These are phyloP conservation scores for Lindbergichthys nudifrons DNA, from an alignment of 2,797 vertebrate genomes.

Conservation along the genomic window DNA sequence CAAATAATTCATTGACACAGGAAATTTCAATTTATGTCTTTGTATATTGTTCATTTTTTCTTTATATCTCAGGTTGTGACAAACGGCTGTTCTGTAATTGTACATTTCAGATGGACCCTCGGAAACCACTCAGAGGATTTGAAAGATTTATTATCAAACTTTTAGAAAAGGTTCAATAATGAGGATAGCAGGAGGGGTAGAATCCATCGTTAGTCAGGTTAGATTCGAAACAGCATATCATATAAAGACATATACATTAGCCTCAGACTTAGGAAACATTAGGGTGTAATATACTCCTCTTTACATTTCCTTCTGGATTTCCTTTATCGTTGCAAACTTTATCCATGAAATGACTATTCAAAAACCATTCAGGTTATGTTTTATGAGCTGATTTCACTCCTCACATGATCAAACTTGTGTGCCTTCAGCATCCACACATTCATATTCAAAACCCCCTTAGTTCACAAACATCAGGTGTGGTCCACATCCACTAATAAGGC, in stretches of 20 bases:
- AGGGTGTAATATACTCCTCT: not conserved
- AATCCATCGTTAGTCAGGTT: constrained; percentile 18
- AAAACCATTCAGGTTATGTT: not conserved
- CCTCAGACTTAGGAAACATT: no score
- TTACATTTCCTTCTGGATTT: not conserved
- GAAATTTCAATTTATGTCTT: constrained; percentile 71
- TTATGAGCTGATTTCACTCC: not conserved
- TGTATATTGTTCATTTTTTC: constrained; percentile 47
- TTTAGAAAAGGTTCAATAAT: constrained; percentile 27
- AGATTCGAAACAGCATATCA: constrained; percentile 40
- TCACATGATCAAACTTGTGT: constrained; percentile 9
- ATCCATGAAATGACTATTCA: not conserved
- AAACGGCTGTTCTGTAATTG: constrained; percentile 34
- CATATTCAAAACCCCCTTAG: constrained; percentile 25
- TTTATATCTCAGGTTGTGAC: constrained; percentile 48
- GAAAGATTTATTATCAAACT: constrained; percentile 61
- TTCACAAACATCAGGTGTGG: constrained; percentile 34
- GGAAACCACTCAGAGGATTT: constrained; percentile 58
- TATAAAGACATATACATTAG: not conserved
- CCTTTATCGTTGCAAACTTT: not conserved
- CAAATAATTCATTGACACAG: constrained; percentile 74
- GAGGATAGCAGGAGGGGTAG: not conserved
- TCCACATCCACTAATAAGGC: constrained; percentile 54
- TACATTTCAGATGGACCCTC: constrained; percentile 8
- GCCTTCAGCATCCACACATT: constrained; percentile 7